phyloP scores from a whole-genome alignment of 2,113 vertebrate species.

The Eulacestoma nigropectus region DNA sequence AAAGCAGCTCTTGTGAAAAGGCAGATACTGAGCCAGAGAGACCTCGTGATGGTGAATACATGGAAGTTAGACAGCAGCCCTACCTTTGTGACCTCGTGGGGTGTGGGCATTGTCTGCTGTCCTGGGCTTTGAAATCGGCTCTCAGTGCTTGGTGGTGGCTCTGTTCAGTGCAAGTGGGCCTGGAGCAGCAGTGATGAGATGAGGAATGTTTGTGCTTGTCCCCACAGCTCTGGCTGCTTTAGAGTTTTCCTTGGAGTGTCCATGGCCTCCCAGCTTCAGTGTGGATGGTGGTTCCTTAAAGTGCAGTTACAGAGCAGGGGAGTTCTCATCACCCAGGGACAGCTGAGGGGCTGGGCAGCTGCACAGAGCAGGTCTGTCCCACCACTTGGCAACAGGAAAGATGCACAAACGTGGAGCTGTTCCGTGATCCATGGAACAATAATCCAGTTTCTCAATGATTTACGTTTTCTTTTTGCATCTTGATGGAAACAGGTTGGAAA shows the following conservation, averaged over 20 bases:
- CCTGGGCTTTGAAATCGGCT: neutral
- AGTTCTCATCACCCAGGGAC: neutral
- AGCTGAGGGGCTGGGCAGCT: neutral
- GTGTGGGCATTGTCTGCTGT: neutral
- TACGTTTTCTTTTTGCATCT: neutral
- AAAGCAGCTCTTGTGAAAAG: neutral
- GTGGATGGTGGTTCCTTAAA: neutral
- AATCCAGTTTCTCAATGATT: neutral
- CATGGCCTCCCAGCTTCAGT: neutral
- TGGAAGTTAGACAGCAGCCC: neutral
- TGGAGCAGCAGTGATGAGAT: neutral
- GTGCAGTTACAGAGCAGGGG: neutral
- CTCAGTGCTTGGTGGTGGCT: neutral
- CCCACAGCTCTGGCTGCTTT: neutral
- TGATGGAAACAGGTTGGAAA: neutral
- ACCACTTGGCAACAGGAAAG: neutral
- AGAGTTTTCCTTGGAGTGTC: neutral
- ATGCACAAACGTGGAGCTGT: neutral
- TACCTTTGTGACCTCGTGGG: neutral
- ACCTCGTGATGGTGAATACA: neutral
- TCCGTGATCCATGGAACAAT: neutral
- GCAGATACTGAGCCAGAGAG: neutral
- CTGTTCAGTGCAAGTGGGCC: neutral
- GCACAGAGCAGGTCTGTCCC: neutral
- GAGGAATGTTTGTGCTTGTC: neutral